Base-by-base conservation (phyloP, 2,888 invertebrate genomes). In the Lissonota sp. region DNA sequence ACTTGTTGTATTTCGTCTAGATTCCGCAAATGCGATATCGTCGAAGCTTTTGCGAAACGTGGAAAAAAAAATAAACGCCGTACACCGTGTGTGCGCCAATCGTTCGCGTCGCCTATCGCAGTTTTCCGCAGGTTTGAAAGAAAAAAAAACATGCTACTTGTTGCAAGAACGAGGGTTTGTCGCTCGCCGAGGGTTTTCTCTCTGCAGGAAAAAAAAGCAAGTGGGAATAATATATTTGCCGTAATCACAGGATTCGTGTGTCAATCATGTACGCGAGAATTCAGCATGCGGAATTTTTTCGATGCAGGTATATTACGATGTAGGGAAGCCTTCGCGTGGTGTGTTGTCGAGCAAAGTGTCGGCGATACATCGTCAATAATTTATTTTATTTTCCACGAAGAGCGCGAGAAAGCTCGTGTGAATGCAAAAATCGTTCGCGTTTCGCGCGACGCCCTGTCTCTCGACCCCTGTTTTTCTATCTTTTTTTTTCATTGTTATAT, bases 291-390 rank as follows among this genome's bases (percentile, higher is more conserved):
- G 26, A 26, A 26, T 26, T 26, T 26, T 26, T 26, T 1, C 26
- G 26, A 26, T 26, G 26, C 26, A 26, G 26, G 26, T 26, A 3
- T 26, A 26, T 26, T 26, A 3, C 26, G 5, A 49, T 10, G 49
- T 49, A n/a, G 49, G 12, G 49, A 49, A n/a, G 49, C 40, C 46
- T 60, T 70, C 74, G 69, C 58, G 37, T 53, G 67, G 67, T 40
- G n/a, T 42, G 49, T n/a, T 49, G 10, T 49, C 49, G 16, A 58
- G 60, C 71, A 49, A 57, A 66, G 58, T 63, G 55, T 44, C 10
- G 62, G 64, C 74, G 53, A 83, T 75, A 80, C 40, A 64, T 76
- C 71, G 62, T 84, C 79, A 84, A 84, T 84, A 79, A 83, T 81
- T 80, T 81, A 83, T 82, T 80, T 82, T 82, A 57, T 69, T 77